Base-by-base conservation (phyloP, 2,797 vertebrate genomes). In the Sparidentex hasta region DNA sequence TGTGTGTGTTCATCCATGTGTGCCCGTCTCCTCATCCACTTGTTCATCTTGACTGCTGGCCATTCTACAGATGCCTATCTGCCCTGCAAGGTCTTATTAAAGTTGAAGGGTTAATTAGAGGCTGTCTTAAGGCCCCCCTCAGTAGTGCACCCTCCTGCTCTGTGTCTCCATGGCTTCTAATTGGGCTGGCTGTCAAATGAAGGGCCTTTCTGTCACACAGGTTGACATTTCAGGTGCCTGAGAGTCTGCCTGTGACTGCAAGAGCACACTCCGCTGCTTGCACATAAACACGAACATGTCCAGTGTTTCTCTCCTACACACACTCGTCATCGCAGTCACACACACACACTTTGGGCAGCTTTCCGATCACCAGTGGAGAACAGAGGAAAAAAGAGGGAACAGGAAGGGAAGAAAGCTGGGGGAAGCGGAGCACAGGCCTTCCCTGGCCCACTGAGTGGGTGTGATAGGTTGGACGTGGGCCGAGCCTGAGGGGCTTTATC, bases 221-320 rank as follows among this genome's bases (percentile, higher is more conserved):
- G 93, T 89, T 94, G 95, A 95, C 90, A 94, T 96, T 95, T 95
- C 88, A 94, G 95, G 95, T 95, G 96, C 94, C 96, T 89, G 88
- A 89, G 93, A 93, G 96, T 95, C 95, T 96, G 94, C 81, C 72
- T 66, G 84, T 85, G 58, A 86, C 89, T 76, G 71, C 63, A 71
- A 61, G 78, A 80, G 73, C 76, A 58, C 68, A 67, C 79, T 81
- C 76, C 14, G 21, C 71, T 57, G 71, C 84, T 38, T 33, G 65
- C 76, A 46, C 63, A 71, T 58, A 73, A 70, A 74, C 71, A 75
- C 59, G 48, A 67, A 74, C 52, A 47, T 29, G 65, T 66, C 65
- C 59, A n/a, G 18, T 46, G 58, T 55, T 29, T 72, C 44, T 65
- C 12, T 11, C 17, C 16, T 18, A 64, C 55, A 47, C 65, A 65